Base-by-base conservation (phyloP, 2,113 vertebrate genomes). In the Corythoichthys haematopterus region DNA sequence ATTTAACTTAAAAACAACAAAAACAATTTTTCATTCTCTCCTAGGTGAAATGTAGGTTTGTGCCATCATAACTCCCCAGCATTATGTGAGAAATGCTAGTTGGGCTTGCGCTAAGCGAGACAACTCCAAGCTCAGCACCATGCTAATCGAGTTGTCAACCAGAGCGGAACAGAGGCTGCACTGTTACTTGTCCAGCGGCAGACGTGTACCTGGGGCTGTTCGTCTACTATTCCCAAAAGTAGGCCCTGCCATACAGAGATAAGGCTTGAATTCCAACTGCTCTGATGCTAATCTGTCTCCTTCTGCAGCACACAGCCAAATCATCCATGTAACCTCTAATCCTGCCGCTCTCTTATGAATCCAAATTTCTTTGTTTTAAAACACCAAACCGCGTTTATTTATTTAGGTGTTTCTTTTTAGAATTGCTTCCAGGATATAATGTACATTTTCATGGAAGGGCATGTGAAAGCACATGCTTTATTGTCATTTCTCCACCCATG, bases 251-350 rank as follows among this genome's bases (percentile, higher is more conserved):
- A 66, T 76, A 70, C 68, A 65, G 71, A 88, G 89, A 91, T 90
- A 91, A 90, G 85, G 78, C 67, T 73, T 74, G 71, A 83, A 87
- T 84, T 87, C 81, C 76, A 79, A 81, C 84, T 68, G 80, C 82
- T 77, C 78, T 79, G 88, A 91, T 89, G 80, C 7, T 86, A 88
- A 91, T 90, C 87, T 76, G 81, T 58, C 75, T 77, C 55, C 84
- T 79, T 82, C 68, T 66, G 79, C 66, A 72, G 68, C 77, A 66
- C 75, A 47, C 62, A 73, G 68, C 65, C 65, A 68, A 57, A 72
- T 66, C 70, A 84, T 40, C 60, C 57, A 40, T 60, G 74, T 28
- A 81, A 75, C 74, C 73, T 59, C 67, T 77, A 80, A 82, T 87
- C 75, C 80, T 76, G 20, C 50, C 65, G 65, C 64, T 28, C n/a